Base-by-base conservation (phyloP, 37 sponge, comb jelly and placozoan species). In the Agelas oroides region DNA sequence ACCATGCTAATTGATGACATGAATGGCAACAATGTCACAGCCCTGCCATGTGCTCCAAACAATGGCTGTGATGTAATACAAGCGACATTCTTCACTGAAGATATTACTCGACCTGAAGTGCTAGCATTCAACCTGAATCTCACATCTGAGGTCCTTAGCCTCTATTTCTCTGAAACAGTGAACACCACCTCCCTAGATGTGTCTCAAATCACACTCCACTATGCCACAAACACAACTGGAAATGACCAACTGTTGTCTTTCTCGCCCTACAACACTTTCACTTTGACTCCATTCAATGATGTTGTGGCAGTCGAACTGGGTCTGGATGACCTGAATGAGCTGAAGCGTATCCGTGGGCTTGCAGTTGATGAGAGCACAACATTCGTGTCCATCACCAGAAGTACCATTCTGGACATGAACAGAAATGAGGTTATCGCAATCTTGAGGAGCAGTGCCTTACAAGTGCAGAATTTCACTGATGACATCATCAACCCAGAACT, bases 101-200 rank as follows among this genome's bases (percentile, higher is more conserved):
- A 97, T 59, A 65, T 52, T 12, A 87, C 90, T 21, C 19, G 41
- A 34, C 97, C 97, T 13, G 81, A 34, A 21, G 60, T 97, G 11
- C 30, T 71, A 1, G 33, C 79, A 0, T 92, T 87, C 71, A 71
- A 80, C 40, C 73, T 97, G 2, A 86, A 95, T 38, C 32, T 95
- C 73, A 89, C 93, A 17, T 80, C 84, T 27, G 92, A 87, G 41
- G 66, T 77, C 8, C 39, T 95, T 32, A 78, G 75, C 28, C 73
- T 95, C 17, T 89, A 58, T 38, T 95, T 95, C 65, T 89, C 90
- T 70, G 95, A 95, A 52, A 95, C 95, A 27, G 90, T 95, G 32
- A 95, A 95, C 64, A 80, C 90, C 0, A 59, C 84, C 25, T 77
- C 92, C 25, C 76, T 95, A 24, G 80, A 86, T 60, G 86, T 92